These are phyloP conservation scores for Tipula lateralis DNA, from an alignment of 2,888 invertebrate genomes.

Conservation along the genomic window DNA sequence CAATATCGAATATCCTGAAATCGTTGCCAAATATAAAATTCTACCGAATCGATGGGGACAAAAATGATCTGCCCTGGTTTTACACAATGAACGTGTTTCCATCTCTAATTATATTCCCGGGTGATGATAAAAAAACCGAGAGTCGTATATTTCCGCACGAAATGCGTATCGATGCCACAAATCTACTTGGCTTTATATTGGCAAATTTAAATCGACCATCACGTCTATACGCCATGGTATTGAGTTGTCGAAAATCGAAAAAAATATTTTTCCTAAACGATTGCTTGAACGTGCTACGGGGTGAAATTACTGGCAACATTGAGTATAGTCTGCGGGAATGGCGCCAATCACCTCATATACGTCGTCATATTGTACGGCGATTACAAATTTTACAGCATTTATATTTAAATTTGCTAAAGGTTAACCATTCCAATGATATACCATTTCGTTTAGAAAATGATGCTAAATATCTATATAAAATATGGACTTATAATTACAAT, in stretches of 20 bases:
- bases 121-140: constrained; percentile 63
- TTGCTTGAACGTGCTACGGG: constrained; percentile 32
- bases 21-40: constrained; percentile 54
- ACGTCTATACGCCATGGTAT: constrained; percentile 54
- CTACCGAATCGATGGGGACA: constrained; percentile 71
- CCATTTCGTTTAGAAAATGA: background rate
- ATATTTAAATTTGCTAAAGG: constrained; percentile 31
- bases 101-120: constrained; percentile 73
- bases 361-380: constrained; percentile 32
- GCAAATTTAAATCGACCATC: constrained; percentile 58
- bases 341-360: constrained; percentile 32
- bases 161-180: constrained; percentile 43
- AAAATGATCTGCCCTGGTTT: constrained; percentile 80
- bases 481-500: constrained; percentile 25
- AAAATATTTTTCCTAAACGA: constrained; percentile 30
- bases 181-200: constrained; percentile 64
- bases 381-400: constrained; percentile 32
- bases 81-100: constrained; percentile 71
- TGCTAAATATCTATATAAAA: constrained; percentile 6
- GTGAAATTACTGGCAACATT: constrained; percentile 33
- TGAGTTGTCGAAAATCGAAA: constrained; percentile 51
- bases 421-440: constrained; percentile 28
- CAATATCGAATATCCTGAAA: constrained; percentile 59
- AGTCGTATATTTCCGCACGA: constrained; percentile 63
- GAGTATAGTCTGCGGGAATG: constrained; percentile 32